Conservation (phyloP, 2,113 vertebrate genomes). For the Paramormyrops kingsleyae region DNA sequence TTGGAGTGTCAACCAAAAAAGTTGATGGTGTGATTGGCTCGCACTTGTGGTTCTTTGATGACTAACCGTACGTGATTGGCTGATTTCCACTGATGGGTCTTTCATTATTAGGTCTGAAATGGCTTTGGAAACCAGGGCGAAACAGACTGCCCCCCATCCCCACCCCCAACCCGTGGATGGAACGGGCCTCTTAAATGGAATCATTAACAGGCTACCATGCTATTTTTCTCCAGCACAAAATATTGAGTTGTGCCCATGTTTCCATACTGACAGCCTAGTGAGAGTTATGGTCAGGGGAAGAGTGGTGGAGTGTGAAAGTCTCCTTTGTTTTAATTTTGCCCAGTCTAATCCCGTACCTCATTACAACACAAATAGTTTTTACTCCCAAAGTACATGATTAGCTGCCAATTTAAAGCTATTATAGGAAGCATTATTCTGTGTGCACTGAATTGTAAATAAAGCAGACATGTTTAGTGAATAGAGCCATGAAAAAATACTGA, state of each 20-base stretch:
- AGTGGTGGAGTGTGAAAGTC: neutral
- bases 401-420: slow-evolving; percentile 6
- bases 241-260: neutral
- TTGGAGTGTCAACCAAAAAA: neutral
- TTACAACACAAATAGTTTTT: slow-evolving; percentile 14
- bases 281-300: neutral
- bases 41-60: neutral
- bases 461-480: neutral
- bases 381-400: slow-evolving; percentile 10
- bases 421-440: slow-evolving; percentile 5
- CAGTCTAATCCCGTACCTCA: slow-evolving; percentile 1
- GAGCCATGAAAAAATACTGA: neutral
- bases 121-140: neutral
- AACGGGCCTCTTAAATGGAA: neutral
- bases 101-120: neutral
- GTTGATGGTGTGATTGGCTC: neutral
- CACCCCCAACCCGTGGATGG: neutral
- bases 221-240: neutral
- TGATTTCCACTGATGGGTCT: neutral
- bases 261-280: neutral
- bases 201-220: neutral
- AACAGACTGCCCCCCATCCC: neutral
- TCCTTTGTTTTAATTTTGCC: slow-evolving; percentile 5
- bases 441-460: neutral
- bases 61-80: neutral